Evolutionary conservation across 1,140 invertebrate species (phyloP), one percentile per base, ranked within the genome.

Genomic region (Apis florea): DNA sequence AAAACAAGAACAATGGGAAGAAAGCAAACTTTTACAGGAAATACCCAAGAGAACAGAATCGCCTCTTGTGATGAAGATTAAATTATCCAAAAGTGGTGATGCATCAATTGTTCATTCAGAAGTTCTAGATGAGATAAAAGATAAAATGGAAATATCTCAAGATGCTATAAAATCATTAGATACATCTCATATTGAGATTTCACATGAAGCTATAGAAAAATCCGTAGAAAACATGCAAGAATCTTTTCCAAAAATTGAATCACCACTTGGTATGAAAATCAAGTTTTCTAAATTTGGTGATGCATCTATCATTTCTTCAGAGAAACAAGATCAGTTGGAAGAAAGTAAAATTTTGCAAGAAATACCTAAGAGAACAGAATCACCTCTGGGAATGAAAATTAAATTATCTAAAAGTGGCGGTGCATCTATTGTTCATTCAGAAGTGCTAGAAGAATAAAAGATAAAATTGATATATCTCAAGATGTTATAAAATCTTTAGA

Each of bases 201-300:
- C 26, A 17, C 17, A 63, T 19, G 26, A 63, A 63, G 15, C 51
- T 53, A 13, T 53, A 4, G 61, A 63, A 17, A 15, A 26, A 63
- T 63, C 61, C 11, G 26, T 63, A 10, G 61, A 51, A 12, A 17
- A 13, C 13, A 61, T 26, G 13, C 77, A 83, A 24, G 75, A 84
- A 53, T 9, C 40, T 11, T n/a, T 47, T 3, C 64, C 79, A 26
- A 63, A 31, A 12, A 47, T 68, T 24, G 85, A 85, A 54, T 84
- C 84, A 2, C 40, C 77, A 4, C 72, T 90, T 24, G 89, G 89
- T 24, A 88, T 90, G 88, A 92, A 90, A 40, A 89, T 87, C 31
- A 92, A 92, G 72, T 58, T 90, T 21, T 91, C 85, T 0, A 91
- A 89, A 72, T 86, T 77, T 47, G 90, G 89, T 47, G 91, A 92